Conservation (phyloP, 2,888 invertebrate species). For the Andrena dorsata region DNA sequence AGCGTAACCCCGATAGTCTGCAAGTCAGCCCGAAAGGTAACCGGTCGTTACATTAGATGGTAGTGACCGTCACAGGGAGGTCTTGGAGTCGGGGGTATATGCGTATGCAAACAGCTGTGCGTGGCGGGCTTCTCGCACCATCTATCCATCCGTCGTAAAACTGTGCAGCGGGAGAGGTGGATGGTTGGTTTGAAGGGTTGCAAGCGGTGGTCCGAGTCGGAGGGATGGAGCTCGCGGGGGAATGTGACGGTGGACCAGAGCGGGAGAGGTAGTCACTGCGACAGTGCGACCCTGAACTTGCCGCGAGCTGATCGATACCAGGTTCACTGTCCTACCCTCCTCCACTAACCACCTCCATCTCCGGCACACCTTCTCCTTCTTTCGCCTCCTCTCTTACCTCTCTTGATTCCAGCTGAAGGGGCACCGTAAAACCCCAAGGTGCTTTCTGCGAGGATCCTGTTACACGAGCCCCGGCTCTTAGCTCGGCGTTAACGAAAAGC, state of each 20-base stretch:
- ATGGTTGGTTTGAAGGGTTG: slow-evolving; percentile 63
- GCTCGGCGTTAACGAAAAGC: slow-evolving; percentile 79
- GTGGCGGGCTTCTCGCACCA: slow-evolving; percentile 75
- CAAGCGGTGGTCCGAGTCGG: slow-evolving; percentile 53
- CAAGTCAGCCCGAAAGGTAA: slow-evolving; percentile 77
- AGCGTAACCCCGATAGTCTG: slow-evolving; percentile 59
- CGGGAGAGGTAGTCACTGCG: slow-evolving; percentile 66
- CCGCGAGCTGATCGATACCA: slow-evolving; percentile 80
- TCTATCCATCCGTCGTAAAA: slow-evolving; percentile 68
- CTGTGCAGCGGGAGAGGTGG: slow-evolving; percentile 57
- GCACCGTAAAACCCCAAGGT: slow-evolving; percentile 78
- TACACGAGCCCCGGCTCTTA: slow-evolving; percentile 78
- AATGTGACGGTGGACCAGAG: slow-evolving; percentile 38
- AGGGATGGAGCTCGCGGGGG: slow-evolving; percentile 52
- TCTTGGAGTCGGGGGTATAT: slow-evolving; percentile 60
- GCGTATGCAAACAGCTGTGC: slow-evolving; percentile 81
- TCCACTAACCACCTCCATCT: slow-evolving; percentile 62
- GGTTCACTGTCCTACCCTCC: slow-evolving; percentile 81
- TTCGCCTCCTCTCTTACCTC: slow-evolving; percentile 49
- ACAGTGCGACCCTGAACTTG: slow-evolving; percentile 83
- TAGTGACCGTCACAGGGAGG: slow-evolving; percentile 27
- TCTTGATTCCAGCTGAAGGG: slow-evolving; percentile 66
- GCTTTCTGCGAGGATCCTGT: slow-evolving; percentile 79
- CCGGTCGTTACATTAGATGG: slow-evolving; percentile 64
- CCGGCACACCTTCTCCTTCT: slow-evolving; percentile 59